Conservation (phyloP, 1,140 invertebrate species). For the Rhopalosiphum padi region DNA sequence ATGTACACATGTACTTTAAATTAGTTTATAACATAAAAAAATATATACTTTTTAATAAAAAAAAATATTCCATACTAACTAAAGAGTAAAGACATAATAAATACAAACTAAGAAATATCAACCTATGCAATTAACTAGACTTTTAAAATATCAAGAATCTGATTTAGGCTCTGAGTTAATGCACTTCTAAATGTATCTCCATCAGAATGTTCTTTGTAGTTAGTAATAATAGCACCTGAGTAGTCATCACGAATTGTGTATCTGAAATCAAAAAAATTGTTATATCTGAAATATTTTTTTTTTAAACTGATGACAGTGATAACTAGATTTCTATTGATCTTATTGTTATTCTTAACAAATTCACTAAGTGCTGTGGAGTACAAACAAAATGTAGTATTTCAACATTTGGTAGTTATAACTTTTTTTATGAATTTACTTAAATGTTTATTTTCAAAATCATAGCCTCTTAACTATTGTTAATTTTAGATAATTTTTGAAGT, state of each 20-base stretch:
- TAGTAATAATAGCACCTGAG: slow-evolving; percentile 79
- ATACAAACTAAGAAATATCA: background rate
- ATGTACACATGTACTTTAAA: background rate
- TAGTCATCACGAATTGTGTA: slow-evolving; percentile 78
- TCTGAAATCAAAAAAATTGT: slow-evolving; percentile 64
- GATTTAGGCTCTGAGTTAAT: slow-evolving; percentile 64
- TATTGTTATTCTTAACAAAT: background rate
- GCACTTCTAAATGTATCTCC: slow-evolving; percentile 76
- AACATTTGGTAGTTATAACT: background rate
- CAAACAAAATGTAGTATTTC: background rate
- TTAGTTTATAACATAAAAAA: background rate
- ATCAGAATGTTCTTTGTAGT: slow-evolving; percentile 75
- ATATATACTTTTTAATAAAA: background rate
- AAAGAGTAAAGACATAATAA: background rate
- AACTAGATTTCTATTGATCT: background rate
- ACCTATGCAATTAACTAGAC: background rate
- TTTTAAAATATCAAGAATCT: slow-evolving; percentile 49
- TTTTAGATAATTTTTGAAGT: background rate
- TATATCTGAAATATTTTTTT: background rate
- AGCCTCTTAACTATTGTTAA: background rate
- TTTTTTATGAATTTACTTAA: background rate
- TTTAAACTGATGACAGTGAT: background rate
- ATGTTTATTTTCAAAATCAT: background rate
- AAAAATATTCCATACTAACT: background rate
- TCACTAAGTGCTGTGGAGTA: background rate